Percentiles rank a stretch among this genome's conserved stretches.
Evolutionary conservation across 1,140 invertebrate species (phyloP).

Genomic region (Drosophila burlai): DNA sequence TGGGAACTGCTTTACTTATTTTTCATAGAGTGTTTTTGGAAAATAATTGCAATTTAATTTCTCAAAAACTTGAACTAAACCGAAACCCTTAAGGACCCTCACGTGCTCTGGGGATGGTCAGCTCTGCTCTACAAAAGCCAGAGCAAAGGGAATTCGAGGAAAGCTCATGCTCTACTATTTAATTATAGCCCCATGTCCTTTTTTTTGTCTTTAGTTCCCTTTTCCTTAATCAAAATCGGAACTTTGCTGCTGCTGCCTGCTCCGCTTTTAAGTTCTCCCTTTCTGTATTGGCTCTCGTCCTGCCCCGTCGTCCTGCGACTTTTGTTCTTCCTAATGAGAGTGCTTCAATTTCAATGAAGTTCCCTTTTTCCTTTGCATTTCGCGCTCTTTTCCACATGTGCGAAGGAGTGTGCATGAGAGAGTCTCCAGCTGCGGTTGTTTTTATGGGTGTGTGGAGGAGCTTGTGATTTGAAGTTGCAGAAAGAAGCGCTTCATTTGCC

Average conservation of each 20-base stretch:
- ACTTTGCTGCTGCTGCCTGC: conserved; percentile 18
- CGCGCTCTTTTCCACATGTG: conserved; percentile 41
- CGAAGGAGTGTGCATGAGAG: conserved; percentile 10
- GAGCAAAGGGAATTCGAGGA: too few relatives aligned
- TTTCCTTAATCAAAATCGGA: conserved; percentile 6
- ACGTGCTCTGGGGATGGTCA: background rate
- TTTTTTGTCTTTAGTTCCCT: background rate
- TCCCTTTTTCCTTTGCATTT: conserved; percentile 19
- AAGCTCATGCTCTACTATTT: background rate
- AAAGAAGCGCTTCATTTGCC: conserved; percentile 54
- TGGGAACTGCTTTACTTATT: background rate
- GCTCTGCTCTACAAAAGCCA: background rate
- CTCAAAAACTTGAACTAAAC: background rate
- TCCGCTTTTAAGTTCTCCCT: conserved; percentile 7
- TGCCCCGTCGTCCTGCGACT: conserved; percentile 52
- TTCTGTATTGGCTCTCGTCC: conserved; percentile 2
- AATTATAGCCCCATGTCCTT: background rate
- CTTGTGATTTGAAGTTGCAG: conserved; percentile 48
- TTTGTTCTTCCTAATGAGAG: conserved; percentile 68
- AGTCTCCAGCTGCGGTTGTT: conserved; percentile 24
- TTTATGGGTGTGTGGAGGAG: conserved; percentile 17
- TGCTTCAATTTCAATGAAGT: conserved; percentile 61
- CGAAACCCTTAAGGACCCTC: background rate
- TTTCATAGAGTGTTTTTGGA: background rate
- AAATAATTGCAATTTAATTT: background rate